Evolutionary conservation across 2,113 vertebrate species (phyloP).

Genomic region (Dicentrarchus labrax): DNA sequence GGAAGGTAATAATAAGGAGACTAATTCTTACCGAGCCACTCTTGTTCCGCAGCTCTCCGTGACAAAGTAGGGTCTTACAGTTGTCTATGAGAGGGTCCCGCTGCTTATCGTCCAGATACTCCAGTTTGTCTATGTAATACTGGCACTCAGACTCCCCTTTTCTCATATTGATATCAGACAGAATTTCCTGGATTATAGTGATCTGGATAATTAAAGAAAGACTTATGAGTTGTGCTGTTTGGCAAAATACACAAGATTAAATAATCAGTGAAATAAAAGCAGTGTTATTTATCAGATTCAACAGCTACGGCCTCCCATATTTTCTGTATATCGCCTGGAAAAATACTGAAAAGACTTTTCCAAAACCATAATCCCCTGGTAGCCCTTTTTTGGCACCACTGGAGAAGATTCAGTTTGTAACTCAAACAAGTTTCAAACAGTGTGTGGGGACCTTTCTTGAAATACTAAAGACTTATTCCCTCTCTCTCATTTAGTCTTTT

Average conservation of each 20-base stretch:
- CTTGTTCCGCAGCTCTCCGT: constrained; percentile 95
- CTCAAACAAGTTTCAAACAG: no score
- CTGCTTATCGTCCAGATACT: constrained; percentile 95
- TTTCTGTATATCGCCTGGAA: no score
- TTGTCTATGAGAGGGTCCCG: constrained; percentile 92
- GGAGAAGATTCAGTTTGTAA: no score
- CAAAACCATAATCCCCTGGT: no score
- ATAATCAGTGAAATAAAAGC: background rate
- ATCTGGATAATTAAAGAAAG: constrained; percentile 82
- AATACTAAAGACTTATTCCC: no score
- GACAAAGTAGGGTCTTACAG: constrained; percentile 92
- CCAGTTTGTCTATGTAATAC: constrained; percentile 96
- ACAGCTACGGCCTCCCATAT: background rate
- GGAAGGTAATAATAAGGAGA: background rate
- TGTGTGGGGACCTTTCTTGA: no score
- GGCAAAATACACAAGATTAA: background rate
- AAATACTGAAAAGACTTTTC: no score
- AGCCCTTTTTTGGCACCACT: no score
- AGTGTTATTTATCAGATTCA: background rate
- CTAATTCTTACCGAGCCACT: constrained; percentile 89
- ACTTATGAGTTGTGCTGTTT: background rate
- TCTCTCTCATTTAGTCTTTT: no score
- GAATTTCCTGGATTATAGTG: constrained; percentile 93
- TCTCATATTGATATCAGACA: constrained; percentile 95
- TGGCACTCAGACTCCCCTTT: constrained; percentile 97